Conservation (phyloP, 2,888 invertebrate species). For the Callinectes sapidus region DNA sequence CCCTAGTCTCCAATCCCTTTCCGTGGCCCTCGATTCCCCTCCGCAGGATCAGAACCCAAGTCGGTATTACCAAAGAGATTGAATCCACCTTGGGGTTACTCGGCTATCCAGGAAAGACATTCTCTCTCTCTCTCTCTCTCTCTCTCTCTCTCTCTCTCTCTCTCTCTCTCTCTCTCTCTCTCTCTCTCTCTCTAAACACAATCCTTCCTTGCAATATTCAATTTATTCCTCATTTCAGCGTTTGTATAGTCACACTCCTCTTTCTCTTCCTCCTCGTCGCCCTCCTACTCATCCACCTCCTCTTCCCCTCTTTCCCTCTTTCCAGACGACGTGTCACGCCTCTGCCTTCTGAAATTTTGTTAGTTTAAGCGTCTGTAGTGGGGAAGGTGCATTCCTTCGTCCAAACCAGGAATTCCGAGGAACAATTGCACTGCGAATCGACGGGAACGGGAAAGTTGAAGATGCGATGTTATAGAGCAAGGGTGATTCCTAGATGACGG, state of each 20-base stretch:
- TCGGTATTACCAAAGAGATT: constrained; percentile 58
- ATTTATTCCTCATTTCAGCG: neutral
- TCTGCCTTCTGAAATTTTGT: constrained; percentile 62
- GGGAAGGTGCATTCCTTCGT: constrained; percentile 45
- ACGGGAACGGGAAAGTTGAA: constrained; percentile 47
- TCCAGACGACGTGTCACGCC: constrained; percentile 53
- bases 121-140: constrained; percentile 46
- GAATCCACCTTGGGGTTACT: constrained; percentile 57
- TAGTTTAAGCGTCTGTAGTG: constrained; percentile 54
- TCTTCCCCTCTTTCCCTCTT: constrained; percentile 37
- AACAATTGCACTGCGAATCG: constrained; percentile 57
- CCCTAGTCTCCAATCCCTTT: neutral
- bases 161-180: constrained; percentile 5
- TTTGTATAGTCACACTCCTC: neutral
- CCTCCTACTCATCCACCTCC: neutral
- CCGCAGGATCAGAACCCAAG: constrained; percentile 36
- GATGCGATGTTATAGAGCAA: constrained; percentile 45
- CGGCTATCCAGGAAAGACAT: constrained; percentile 43
- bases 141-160: constrained; percentile 39
- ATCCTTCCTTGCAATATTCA: neutral
- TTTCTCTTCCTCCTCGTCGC: neutral
- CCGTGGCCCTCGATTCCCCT: neutral
- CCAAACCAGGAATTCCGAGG: constrained; percentile 56
- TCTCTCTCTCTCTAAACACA: neutral
- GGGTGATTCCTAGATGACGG: neutral